Evolutionary conservation across 2,113 vertebrate species (phyloP).

Genomic region (Cebus imitator): DNA sequence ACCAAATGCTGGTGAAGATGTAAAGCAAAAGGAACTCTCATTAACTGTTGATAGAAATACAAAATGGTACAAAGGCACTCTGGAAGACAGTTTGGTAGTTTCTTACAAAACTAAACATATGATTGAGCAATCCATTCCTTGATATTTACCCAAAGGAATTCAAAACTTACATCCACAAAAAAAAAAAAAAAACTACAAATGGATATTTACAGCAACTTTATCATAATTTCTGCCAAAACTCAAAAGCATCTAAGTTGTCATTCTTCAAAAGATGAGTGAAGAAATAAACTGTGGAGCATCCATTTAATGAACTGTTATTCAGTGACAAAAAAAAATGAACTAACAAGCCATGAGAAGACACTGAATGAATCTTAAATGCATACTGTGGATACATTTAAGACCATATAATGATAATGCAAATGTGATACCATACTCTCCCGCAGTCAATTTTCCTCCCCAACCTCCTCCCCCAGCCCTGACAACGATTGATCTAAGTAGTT

Average conservation of each 20-base stretch:
- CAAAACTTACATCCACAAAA: neutral
- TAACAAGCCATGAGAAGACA: neutral
- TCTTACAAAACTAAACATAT: neutral
- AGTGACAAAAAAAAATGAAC: neutral
- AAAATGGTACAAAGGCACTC: neutral
- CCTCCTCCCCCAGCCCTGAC: neutral
- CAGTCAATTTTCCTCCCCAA: neutral
- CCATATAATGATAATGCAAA: neutral
- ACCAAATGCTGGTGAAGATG: neutral
- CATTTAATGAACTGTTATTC: neutral
- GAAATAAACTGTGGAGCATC: neutral
- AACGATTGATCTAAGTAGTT: neutral
- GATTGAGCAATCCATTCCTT: neutral
- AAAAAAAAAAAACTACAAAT: neutral
- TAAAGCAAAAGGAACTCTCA: neutral
- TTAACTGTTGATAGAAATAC: neutral
- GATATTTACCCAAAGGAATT: neutral
- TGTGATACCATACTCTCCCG: neutral
- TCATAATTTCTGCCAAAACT: neutral
- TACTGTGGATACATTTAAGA: neutral
- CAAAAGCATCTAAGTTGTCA: neutral
- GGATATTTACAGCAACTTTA: neutral
- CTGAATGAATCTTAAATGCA: neutral
- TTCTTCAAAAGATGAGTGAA: neutral
- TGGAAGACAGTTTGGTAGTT: neutral